Base-by-base conservation (phyloP, 2,113 vertebrate genomes). In the Oryzias javanicus region DNA sequence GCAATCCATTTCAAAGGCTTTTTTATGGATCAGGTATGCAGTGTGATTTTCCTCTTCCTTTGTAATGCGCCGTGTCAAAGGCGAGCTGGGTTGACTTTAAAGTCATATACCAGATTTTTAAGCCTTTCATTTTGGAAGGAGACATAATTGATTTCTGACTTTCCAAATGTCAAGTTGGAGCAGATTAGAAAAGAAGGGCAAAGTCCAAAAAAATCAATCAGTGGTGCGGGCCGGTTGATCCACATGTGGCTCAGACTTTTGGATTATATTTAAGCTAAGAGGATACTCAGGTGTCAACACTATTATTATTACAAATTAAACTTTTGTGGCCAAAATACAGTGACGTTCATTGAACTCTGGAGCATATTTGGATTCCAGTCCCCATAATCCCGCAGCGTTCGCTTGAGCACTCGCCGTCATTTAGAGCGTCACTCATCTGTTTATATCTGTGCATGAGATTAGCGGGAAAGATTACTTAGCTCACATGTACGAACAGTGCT, bases 391-490 rank as follows among this genome's bases (percentile, higher is more conserved):
- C 78, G 79, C 72, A 79, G 76, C 88, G 87, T 88, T 91, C 87
- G 85, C 86, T 88, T 82, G 71, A 89, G 88, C 88, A 82, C 75
- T 82, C 73, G 69, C 78, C 85, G 85, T 90, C 88, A 82, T 89
- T 90, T 81, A 56, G 77, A 87, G 86, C 88, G 80, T 80, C 78
- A 82, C 86, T 90, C 91, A 89, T 91, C 92, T 92, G 92, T 92
- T 92, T 92, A 89, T 89, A 89, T 93, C 88, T 88, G 70, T 88
- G 84, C 85, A 87, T 87, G 83, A 90, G 92, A 93, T 93, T 93
- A 93, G 87, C 78, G 77, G 52, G 64, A 85, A 78, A 89, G 91
- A 93, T 92, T 92, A 93, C 84, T 88, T 73, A 76, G 83, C 70
- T 65, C 79, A 79, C 86, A 86, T 82, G 85, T 89, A 90, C 72